Percentiles rank a stretch among this genome's conserved stretches.
phyloP scores from a whole-genome alignment of 2,797 vertebrate genomes.

The Spinus pinus region DNA sequence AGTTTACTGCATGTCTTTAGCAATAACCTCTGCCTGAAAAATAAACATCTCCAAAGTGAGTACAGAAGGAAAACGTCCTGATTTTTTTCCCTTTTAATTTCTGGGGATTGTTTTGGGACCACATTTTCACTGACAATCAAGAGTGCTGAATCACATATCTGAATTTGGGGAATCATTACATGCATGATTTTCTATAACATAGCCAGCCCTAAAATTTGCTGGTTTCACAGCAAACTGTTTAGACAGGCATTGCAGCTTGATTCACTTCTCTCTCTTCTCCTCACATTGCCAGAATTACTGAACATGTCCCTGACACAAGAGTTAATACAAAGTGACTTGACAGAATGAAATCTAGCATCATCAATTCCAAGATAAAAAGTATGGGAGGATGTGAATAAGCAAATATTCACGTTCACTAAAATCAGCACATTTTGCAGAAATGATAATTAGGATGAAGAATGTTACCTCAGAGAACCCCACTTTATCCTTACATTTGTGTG shows the following conservation, averaged over 20 bases:
- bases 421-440: not conserved
- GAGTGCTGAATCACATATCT: not conserved
- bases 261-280: not conserved
- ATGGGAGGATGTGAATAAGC: not conserved
- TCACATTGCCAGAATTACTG: not conserved
- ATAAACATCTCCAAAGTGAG: not conserved
- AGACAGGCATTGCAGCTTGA: not conserved
- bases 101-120: not conserved
- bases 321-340: not conserved
- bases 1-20: not conserved
- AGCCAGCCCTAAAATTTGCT: not conserved
- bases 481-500: not conserved
- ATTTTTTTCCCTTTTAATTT: not conserved
- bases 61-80: not conserved
- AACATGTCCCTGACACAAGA: not conserved
- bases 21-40: conserved; percentile 1
- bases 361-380: not conserved
- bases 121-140: not conserved
- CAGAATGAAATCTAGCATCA: not conserved
- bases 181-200: not conserved
- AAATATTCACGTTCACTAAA: not conserved
- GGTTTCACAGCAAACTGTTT: not conserved
- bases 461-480: not conserved
- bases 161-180: not conserved
- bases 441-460: not conserved